phyloP scores from a whole-genome alignment of 2,113 vertebrate genomes.

The Urocolius indicus region DNA sequence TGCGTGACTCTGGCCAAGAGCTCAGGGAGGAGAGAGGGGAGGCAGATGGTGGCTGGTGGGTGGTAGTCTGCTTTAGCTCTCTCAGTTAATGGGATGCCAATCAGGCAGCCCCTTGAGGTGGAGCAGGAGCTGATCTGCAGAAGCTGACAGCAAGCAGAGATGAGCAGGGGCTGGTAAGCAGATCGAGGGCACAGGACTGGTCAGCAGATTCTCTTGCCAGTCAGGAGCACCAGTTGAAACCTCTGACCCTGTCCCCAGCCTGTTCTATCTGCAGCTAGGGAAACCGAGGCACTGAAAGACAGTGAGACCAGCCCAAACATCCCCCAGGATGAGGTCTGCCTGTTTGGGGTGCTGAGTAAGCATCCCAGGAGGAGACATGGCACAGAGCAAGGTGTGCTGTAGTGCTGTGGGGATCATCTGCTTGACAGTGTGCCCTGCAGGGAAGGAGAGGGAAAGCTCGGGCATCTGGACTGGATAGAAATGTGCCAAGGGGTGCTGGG shows the following conservation, averaged over 20 bases:
- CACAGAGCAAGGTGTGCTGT: neutral
- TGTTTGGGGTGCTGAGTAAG: neutral
- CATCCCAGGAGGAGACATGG: neutral
- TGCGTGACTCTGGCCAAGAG: neutral
- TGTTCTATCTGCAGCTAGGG: neutral
- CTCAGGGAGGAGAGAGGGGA: constrained; percentile 21
- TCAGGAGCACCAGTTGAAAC: rapidly evolving
- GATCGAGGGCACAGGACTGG: rapidly evolving
- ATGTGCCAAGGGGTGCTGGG: neutral
- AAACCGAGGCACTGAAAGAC: neutral
- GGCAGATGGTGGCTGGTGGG: constrained; percentile 43
- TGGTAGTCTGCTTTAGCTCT: constrained; percentile 50
- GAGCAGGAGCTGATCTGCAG: neutral
- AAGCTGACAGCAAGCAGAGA: neutral
- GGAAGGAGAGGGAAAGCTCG: neutral
- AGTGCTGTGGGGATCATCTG: neutral
- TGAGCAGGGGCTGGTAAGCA: neutral
- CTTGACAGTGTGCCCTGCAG: neutral
- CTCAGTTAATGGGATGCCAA: constrained; percentile 48
- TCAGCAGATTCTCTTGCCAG: neutral
- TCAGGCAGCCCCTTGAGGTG: constrained; percentile 17
- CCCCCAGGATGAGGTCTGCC: neutral
- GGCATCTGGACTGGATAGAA: neutral
- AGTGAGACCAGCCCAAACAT: neutral
- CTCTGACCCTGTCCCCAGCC: neutral